These are phyloP conservation scores for Ia io DNA, from an alignment of 2,113 vertebrate genomes.

Conservation along the genomic window DNA sequence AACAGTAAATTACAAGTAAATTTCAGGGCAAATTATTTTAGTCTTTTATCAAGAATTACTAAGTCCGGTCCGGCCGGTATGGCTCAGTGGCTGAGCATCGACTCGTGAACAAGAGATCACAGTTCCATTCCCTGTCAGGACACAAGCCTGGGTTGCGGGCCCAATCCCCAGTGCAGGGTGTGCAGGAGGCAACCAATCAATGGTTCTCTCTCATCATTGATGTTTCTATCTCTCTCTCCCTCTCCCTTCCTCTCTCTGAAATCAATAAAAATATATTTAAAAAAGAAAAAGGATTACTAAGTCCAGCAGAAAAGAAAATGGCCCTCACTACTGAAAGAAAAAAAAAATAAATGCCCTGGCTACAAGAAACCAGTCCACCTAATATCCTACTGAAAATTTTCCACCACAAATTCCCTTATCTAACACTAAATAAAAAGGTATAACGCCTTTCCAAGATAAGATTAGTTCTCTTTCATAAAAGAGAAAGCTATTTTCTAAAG, in stretches of 20 bases:
- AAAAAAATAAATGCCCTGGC: neutral
- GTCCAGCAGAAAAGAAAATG: slow-evolving; percentile 45
- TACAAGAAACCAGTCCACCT: neutral
- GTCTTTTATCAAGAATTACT: slow-evolving; percentile 22
- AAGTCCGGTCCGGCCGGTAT: neutral
- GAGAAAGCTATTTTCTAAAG: neutral
- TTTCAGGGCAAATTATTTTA: slow-evolving; percentile 24
- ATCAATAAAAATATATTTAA: neutral
- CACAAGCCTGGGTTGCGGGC: neutral
- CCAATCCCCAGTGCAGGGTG: neutral
- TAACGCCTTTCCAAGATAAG: neutral
- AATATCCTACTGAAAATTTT: neutral
- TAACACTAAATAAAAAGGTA: neutral
- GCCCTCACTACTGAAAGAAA: neutral
- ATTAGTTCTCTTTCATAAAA: neutral
- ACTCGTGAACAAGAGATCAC: no score
- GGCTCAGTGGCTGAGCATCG: no score
- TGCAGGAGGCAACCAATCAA: neutral
- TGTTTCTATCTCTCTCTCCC: neutral
- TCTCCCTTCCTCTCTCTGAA: neutral
- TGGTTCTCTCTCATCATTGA: neutral
- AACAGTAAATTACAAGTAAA: neutral
- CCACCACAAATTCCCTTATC: neutral
- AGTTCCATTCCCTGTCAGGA: neutral
- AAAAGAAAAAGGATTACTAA: neutral